A percentile compares a stretch with the other conserved stretches of the same genome.
phyloP scores from a whole-genome alignment of 2,113 vertebrate species.

The Carettochelys insculpta region DNA sequence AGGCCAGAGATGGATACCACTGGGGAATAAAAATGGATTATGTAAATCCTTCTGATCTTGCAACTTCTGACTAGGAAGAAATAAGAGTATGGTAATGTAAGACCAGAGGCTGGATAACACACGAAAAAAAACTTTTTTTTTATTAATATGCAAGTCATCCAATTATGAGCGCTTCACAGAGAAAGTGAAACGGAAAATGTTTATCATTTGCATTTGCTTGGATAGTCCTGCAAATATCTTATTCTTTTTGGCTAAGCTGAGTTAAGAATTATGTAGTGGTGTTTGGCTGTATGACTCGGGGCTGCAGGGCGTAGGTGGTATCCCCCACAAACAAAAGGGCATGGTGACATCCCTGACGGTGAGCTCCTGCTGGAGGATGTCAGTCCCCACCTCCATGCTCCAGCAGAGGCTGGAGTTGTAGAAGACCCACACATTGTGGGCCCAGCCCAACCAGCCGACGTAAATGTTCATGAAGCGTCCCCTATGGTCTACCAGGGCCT shows the following conservation, averaged over 20 bases:
- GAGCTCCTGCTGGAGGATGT: no score
- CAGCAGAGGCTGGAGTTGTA: no score
- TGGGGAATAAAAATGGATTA: not conserved
- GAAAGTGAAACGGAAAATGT: not conserved
- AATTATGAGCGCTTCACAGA: not conserved
- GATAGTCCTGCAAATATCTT: not conserved
- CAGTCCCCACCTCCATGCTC: no score
- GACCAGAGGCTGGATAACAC: not conserved
- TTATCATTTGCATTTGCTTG: not conserved
- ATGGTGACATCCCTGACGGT: no score
- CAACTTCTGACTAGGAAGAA: not conserved
- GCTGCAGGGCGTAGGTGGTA: no score
- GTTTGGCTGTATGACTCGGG: no score
- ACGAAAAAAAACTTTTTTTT: no score
- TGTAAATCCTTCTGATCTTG: not conserved
- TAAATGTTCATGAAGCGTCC: no score
- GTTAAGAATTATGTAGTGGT: not conserved
- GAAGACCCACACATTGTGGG: no score
- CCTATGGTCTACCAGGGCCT: no score
- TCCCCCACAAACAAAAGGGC: no score
- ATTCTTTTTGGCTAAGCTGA: not conserved
- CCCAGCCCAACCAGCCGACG: no score
- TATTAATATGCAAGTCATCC: not conserved
- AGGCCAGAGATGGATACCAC: not conserved
- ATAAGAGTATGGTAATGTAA: not conserved